Conservation (phyloP, 2,113 vertebrate genomes). For the Phylloscopus trochiloides region DNA sequence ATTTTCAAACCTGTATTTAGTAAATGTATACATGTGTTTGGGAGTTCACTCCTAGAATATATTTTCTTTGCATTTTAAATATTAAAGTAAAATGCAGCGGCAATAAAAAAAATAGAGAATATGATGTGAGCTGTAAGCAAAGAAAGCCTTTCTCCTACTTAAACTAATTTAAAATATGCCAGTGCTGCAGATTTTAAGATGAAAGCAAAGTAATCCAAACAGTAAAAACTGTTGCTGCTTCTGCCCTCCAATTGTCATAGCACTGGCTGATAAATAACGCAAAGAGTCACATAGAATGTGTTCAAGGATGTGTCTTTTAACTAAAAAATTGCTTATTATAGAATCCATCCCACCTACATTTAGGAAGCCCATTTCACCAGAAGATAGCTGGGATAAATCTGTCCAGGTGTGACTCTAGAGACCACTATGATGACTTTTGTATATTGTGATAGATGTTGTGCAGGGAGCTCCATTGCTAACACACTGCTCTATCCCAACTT, state of each 20-base stretch:
- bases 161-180: not conserved
- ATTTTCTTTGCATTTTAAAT: not conserved
- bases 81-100: not conserved
- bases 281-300: not conserved
- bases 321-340: not conserved
- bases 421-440: accelerated
- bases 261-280: not conserved
- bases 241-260: not conserved
- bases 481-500: not conserved
- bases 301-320: not conserved
- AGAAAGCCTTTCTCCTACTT: not conserved
- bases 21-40: not conserved
- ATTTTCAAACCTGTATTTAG: not conserved
- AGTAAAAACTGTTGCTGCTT: not conserved
- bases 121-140: not conserved
- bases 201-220: not conserved
- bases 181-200: not conserved
- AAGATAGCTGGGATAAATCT: not conserved
- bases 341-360: not conserved
- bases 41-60: not conserved
- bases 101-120: not conserved
- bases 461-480: not conserved
- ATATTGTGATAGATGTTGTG: not conserved
- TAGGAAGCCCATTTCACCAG: not conserved
- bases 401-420: not conserved